Conservation (phyloP, 2,888 invertebrate genomes). For the Agonopterix subpropinquella region DNA sequence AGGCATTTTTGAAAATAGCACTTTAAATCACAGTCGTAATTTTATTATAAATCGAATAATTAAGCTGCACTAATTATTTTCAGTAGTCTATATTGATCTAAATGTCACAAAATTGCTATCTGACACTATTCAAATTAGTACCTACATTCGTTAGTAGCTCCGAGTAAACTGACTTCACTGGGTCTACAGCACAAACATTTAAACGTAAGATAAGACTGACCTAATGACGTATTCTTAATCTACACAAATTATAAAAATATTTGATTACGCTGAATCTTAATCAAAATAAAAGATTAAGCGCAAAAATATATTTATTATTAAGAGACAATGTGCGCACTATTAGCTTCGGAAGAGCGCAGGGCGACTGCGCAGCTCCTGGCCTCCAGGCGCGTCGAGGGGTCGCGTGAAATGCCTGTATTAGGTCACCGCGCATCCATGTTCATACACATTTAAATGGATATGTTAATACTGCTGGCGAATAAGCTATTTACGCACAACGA, state of each 20-base stretch:
- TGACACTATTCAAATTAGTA: slow-evolving; percentile 35
- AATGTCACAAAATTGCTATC: slow-evolving; percentile 12
- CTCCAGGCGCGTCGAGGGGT: slow-evolving; percentile 35
- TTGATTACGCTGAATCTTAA: slow-evolving; percentile 49
- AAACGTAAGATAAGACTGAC: slow-evolving; percentile 71
- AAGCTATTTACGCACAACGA: slow-evolving; percentile 49
- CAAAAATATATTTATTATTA: slow-evolving; percentile 29
- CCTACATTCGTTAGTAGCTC: slow-evolving; percentile 43
- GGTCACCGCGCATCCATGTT: slow-evolving; percentile 47
- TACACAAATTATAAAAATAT: slow-evolving; percentile 59
- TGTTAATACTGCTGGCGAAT: slow-evolving; percentile 57
- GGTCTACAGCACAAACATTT: slow-evolving; percentile 68
- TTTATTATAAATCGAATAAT: background rate
- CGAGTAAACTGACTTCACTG: slow-evolving; percentile 65
- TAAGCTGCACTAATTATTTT: slow-evolving; percentile 10
- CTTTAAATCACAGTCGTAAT: slow-evolving; percentile 18
- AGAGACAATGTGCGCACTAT: slow-evolving; percentile 31
- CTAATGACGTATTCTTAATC: slow-evolving; percentile 65
- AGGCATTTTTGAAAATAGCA: slow-evolving; percentile 48
- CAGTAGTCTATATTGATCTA: slow-evolving; percentile 3
- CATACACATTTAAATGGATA: slow-evolving; percentile 61
- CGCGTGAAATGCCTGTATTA: slow-evolving; percentile 47
- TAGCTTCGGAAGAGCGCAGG: slow-evolving; percentile 19
- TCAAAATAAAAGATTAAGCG: slow-evolving; percentile 60
- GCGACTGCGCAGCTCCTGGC: slow-evolving; percentile 23